A percentile compares a stretch with the other conserved stretches of the same genome.
Conservation (phyloP, 2,797 vertebrate species). For the Carcharodon carcharias region DNA sequence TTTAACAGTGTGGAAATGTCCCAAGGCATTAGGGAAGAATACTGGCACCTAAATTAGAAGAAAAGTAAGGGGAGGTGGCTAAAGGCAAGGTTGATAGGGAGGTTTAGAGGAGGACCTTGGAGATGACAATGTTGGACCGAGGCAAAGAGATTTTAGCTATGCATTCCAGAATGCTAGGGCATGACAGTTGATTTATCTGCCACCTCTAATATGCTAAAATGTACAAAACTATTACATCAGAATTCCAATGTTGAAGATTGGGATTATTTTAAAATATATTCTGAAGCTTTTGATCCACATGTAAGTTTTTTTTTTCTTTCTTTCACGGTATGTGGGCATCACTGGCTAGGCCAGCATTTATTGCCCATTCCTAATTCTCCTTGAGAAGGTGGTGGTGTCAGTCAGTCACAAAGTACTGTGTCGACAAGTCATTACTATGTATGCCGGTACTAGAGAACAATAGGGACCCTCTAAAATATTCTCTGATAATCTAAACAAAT, state of each 20-base stretch:
- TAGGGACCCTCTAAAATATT: background rate
- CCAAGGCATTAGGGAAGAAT: background rate
- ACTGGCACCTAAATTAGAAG: background rate
- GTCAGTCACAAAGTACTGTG: background rate
- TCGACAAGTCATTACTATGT: background rate
- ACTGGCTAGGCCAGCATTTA: too few species aligned
- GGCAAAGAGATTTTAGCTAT: background rate
- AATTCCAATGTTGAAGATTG: background rate
- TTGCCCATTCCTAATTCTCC: too few species aligned
- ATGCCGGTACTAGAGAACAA: background rate
- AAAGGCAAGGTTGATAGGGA: background rate
- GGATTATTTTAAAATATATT: background rate
- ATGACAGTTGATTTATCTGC: background rate
- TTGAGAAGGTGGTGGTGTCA: background rate
- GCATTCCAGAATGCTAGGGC: background rate
- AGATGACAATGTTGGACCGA: background rate
- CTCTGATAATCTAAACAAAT: background rate
- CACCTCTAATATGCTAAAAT: background rate
- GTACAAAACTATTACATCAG: background rate
- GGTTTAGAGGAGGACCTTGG: background rate
- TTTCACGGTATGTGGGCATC: too few species aligned
- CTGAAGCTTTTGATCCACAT: background rate
- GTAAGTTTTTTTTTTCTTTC: background rate
- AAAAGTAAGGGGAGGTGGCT: background rate
- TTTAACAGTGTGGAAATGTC: background rate